A percentile compares a stretch with the other conserved stretches of the same genome.
phyloP scores from a whole-genome alignment of 2,888 invertebrate species.

The Cremastinae sp. region DNA sequence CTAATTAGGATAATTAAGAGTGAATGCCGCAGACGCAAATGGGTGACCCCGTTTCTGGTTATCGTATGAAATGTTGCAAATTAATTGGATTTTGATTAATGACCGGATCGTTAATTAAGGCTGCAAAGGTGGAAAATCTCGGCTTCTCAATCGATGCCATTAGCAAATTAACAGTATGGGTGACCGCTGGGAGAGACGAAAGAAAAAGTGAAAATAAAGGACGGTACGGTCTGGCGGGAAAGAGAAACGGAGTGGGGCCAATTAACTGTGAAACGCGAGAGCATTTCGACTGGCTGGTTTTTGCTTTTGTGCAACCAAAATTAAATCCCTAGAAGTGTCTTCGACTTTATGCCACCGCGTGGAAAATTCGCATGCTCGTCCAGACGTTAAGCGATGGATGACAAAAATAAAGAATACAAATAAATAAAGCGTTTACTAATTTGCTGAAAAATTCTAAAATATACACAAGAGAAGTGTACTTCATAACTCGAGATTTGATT shows the following conservation, averaged over 20 bases:
- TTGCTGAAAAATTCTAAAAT: background rate
- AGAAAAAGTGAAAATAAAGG: conserved; percentile 39
- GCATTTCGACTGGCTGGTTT: conserved; percentile 59
- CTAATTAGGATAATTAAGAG: too few relatives aligned
- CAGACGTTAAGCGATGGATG: conserved; percentile 27
- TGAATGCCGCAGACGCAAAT: too few relatives aligned
- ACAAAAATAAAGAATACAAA: conserved; percentile 26
- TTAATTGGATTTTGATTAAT: conserved; percentile 32
- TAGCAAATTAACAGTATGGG: conserved; percentile 32
- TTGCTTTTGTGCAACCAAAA: conserved; percentile 44
- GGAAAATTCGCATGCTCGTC: conserved; percentile 40
- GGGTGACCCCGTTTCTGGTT: too few relatives aligned
- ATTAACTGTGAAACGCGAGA: conserved; percentile 57
- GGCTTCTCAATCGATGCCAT: conserved; percentile 51
- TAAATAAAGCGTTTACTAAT: background rate
- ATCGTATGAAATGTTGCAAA: too few relatives aligned
- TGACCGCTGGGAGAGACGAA: conserved; percentile 22
- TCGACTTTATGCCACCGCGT: conserved; percentile 44
- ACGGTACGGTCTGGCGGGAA: conserved; percentile 43
- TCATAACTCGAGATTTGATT: background rate
- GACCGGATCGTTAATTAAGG: conserved; percentile 43
- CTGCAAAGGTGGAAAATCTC: conserved; percentile 27
- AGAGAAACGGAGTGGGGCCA: conserved; percentile 51
- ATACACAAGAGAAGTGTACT: background rate
- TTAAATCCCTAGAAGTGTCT: conserved; percentile 45